Conservation (phyloP, 2,113 vertebrate genomes). For the Probosciger aterrimus region DNA sequence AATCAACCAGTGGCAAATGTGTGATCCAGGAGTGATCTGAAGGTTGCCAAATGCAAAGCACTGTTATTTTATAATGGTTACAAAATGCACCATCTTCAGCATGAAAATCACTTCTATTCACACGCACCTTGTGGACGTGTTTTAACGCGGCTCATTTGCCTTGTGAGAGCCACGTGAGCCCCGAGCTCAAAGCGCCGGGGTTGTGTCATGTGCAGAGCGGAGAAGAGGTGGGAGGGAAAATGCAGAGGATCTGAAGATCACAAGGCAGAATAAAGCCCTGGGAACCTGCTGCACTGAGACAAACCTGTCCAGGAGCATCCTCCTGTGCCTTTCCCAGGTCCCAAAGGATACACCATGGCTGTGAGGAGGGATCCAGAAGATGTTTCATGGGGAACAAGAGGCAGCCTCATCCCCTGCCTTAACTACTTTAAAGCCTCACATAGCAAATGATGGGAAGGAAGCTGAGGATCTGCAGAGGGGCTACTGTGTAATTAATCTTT, state of each 20-base stretch:
- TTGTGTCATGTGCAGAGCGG: fast-evolving
- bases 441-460: constrained; percentile 3
- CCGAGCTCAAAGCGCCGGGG: fast-evolving
- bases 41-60: constrained; percentile 38
- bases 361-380: not conserved
- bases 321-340: not conserved
- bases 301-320: fast-evolving
- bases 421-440: not conserved
- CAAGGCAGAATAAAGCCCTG: not conserved
- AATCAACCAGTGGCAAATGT: constrained; percentile 38
- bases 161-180: not conserved
- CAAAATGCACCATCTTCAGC: not conserved
- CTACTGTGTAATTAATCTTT: constrained; percentile 70
- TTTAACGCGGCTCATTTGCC: not conserved
- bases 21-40: constrained; percentile 32
- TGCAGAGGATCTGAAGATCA: not conserved
- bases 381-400: fast-evolving
- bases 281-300: fast-evolving
- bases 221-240: not conserved
- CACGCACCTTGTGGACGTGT: not conserved
- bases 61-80: constrained; percentile 6
- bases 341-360: fast-evolving
- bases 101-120: not conserved
- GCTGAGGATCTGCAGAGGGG: constrained; percentile 32
- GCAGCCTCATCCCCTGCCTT: not conserved